Evolutionary conservation across 1,140 invertebrate genomes (phyloP), one percentile per base, ranked within the genome.

Genomic region (Bombyx mandarina): DNA sequence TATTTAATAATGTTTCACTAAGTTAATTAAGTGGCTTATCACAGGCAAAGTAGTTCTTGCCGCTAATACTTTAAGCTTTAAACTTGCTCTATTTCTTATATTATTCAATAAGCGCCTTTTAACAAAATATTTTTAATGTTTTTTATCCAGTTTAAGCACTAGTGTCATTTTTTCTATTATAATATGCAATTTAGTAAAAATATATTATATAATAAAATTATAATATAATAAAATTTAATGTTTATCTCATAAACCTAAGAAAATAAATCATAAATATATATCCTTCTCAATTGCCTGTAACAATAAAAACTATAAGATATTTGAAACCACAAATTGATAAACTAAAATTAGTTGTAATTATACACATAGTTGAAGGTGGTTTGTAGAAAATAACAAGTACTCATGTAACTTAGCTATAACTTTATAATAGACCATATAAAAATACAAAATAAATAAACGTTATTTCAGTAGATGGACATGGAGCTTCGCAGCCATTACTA

Each of bases 21-120:
- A 74, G 65, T 77, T 78, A 77, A 80, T 80, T 78, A 80, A 80
- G 69, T 77, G 60, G 58, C 73, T 75, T 73, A 75, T 75, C 70
- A 67, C 61, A 70, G 59, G 58, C 73, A 62, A 65, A 63, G 63
- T 66, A 73, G 71, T 67, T 54, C 43, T 61, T 57, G 53, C 69
- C 66, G 26, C 71, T 77, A 70, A 75, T 79, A 69, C 66, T 75
- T 73, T 76, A 75, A 78, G 72, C 72, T 63, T 58, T 73, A 75
- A 66, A 69, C 26, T 35, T 3, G 12, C 12, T 18, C 12, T 18
- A n/a, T 70, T 62, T 64, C 58, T 67, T 71, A 73, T 70, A 64
- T 66, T 51, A 65, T 65, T 68, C 65, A 69, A 65, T 58, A 66
- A 65, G 67, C 65, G 71, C 69, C 69, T 71, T 70, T 60, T 58